A percentile compares a stretch with the other conserved stretches of the same genome.
Conservation (phyloP, 2,888 invertebrate genomes). For the Hydropsyche betteni region DNA sequence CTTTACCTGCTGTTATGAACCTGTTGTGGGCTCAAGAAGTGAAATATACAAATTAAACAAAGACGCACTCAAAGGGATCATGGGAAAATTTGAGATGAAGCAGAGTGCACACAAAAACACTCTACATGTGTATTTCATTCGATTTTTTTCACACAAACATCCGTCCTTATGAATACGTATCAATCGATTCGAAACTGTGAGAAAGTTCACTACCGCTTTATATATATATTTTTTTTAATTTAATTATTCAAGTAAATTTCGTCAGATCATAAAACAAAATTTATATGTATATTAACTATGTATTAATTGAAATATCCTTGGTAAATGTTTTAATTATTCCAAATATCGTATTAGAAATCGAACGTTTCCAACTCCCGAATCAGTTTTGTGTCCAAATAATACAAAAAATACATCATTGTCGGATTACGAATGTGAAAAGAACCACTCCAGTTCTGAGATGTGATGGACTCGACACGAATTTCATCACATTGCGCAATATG, state of each 20-base stretch:
- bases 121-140: slow-evolving; percentile 3
- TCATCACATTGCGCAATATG: slow-evolving; percentile 19
- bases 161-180: slow-evolving; percentile 27
- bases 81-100: slow-evolving; percentile 46
- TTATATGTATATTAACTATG: no score
- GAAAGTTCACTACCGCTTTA: slow-evolving; percentile 14
- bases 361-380: no score
- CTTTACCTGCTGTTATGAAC: slow-evolving; percentile 48
- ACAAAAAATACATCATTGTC: no score
- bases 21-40: slow-evolving; percentile 44
- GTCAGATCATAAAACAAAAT: no score
- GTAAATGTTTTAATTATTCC: neutral
- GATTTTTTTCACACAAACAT: slow-evolving; percentile 19
- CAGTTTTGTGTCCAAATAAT: no score
- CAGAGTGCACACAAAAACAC: slow-evolving; percentile 32
- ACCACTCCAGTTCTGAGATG: slow-evolving; percentile 3
- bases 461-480: slow-evolving; percentile 26
- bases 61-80: slow-evolving; percentile 48
- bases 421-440: neutral
- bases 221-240: no score
- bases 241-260: no score
- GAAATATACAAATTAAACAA: slow-evolving; percentile 47
- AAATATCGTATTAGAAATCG: no score
- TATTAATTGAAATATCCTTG: no score
- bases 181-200: slow-evolving; percentile 23